phyloP scores from a whole-genome alignment of 2,113 vertebrate genomes.

The Empidonax alnorum region DNA sequence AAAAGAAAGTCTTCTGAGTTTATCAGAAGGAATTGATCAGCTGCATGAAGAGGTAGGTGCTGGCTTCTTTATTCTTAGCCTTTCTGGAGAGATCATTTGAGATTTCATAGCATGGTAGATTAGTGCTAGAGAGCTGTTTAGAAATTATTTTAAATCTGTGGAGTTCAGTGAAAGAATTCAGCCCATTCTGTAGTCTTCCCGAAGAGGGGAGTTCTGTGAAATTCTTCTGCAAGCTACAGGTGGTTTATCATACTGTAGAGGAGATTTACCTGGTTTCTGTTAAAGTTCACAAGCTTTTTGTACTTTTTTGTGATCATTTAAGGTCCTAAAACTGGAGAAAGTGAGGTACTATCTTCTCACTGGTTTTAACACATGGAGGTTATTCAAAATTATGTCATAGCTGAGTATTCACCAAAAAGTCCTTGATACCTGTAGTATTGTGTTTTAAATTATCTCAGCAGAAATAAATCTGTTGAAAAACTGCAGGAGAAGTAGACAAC shows the following conservation, averaged over 20 bases:
- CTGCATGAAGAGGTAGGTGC: slow-evolving; percentile 68
- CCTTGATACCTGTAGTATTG: neutral
- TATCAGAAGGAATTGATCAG: slow-evolving; percentile 58
- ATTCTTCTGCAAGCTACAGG: neutral
- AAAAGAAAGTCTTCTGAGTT: slow-evolving; percentile 41
- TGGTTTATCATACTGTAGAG: neutral
- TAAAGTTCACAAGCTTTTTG: neutral
- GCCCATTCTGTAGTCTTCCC: neutral
- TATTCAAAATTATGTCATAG: neutral
- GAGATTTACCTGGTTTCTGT: neutral
- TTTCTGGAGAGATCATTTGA: neutral
- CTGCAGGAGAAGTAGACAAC: neutral
- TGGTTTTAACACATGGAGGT: neutral
- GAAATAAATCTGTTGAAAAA: neutral
- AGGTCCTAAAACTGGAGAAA: neutral
- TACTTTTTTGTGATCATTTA: neutral
- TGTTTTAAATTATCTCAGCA: neutral
- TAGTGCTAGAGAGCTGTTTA: neutral
- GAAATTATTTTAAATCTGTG: neutral
- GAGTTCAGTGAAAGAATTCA: neutral
- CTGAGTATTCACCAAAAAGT: neutral
- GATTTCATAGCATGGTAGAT: neutral
- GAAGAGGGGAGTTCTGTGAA: neutral
- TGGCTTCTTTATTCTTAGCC: neutral
- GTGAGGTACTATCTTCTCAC: neutral